phyloP scores from a whole-genome alignment of 2,888 invertebrate species.

The Sarcophaga rosellei region DNA sequence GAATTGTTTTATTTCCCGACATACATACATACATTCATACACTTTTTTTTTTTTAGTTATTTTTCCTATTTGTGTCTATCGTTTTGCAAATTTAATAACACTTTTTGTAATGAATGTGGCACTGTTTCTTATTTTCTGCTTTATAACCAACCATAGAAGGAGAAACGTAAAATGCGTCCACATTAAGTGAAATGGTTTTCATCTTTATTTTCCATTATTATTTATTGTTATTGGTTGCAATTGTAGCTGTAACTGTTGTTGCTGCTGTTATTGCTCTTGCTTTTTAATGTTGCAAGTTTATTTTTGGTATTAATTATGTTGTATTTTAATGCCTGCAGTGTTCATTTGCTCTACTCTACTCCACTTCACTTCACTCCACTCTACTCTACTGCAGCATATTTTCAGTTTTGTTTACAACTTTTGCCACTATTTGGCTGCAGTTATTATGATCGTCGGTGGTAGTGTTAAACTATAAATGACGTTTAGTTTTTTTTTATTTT shows the following conservation, averaged over 20 bases:
- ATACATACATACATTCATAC: no score
- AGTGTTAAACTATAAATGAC: neutral
- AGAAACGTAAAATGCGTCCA: slow-evolving; percentile 16
- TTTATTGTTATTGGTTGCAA: slow-evolving; percentile 1
- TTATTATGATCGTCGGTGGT: slow-evolving; percentile 39
- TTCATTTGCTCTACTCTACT: slow-evolving; percentile 56
- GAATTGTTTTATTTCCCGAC: slow-evolving; percentile 15
- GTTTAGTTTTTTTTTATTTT: slow-evolving; percentile 25
- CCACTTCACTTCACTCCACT: neutral
- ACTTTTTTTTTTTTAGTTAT: slow-evolving; percentile 53
- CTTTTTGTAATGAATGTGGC: neutral
- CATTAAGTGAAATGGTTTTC: slow-evolving; percentile 63
- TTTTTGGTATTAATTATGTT: slow-evolving; percentile 61
- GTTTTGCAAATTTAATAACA: slow-evolving; percentile 34
- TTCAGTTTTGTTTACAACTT: slow-evolving; percentile 35
- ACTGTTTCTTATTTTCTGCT: neutral
- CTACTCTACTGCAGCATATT: neutral
- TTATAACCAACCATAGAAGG: slow-evolving; percentile 4
- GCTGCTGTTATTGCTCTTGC: slow-evolving; percentile 31
- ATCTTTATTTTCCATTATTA: slow-evolving; percentile 38
- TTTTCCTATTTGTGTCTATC: slow-evolving; percentile 43
- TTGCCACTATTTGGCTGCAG: slow-evolving; percentile 47
- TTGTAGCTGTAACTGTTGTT: slow-evolving; percentile 27
- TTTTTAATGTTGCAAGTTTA: slow-evolving; percentile 32
- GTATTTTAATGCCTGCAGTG: slow-evolving; percentile 60